Percentiles rank a stretch among this genome's conserved stretches.
Evolutionary conservation across 2,888 invertebrate species (phyloP).

Genomic region (Phragmatobia fuliginosa): DNA sequence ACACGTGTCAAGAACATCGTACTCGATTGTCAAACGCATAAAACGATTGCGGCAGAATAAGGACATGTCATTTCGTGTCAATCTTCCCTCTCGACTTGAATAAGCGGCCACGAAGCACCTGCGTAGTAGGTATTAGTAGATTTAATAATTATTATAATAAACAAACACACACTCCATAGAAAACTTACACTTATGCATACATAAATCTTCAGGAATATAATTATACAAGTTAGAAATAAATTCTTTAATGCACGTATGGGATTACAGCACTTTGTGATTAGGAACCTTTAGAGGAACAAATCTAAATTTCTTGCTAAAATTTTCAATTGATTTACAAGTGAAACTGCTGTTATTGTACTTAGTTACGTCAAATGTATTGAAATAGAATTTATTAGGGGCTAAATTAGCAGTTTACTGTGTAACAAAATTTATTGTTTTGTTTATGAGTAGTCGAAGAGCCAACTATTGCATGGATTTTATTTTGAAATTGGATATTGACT

Average conservation of each 20-base stretch:
- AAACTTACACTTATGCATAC: no score
- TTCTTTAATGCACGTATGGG: no score
- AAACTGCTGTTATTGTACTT: no score
- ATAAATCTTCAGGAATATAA: no score
- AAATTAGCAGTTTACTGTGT: neutral
- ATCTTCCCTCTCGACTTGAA: neutral
- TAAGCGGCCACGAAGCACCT: neutral
- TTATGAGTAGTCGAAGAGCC: conserved; percentile 1
- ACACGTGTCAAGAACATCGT: neutral
- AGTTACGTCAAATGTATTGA: no score
- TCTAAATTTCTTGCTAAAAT: neutral
- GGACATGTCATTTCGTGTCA: neutral
- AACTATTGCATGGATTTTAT: neutral
- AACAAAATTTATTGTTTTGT: neutral
- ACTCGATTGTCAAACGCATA: neutral
- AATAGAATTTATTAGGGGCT: conserved; percentile 1
- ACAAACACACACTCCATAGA: no score
- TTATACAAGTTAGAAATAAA: no score
- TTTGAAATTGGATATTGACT: neutral
- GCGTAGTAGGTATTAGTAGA: no score
- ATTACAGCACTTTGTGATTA: no score
- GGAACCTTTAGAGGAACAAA: no score
- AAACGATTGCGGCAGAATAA: neutral
- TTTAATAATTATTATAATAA: no score
- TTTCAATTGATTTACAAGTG: neutral